Percentiles rank a stretch among this genome's conserved stretches.
phyloP scores from a whole-genome alignment of 2,797 vertebrate genomes.

The Catamblyrhynchus diadema region DNA sequence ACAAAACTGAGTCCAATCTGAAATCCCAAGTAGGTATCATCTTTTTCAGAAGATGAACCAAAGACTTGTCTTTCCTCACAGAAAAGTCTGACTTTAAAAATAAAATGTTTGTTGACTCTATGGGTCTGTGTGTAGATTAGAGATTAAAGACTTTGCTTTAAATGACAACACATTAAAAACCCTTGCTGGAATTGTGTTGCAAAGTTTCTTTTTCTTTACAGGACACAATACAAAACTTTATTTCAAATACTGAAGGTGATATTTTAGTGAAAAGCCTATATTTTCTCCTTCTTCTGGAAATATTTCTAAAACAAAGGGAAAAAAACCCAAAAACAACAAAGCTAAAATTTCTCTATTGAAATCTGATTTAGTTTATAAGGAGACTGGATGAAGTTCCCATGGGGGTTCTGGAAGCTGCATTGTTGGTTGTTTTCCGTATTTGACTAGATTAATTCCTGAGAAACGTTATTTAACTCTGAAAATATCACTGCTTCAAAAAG shows the following conservation, averaged over 20 bases:
- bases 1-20: background rate
- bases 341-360: accelerated
- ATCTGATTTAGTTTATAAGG: background rate
- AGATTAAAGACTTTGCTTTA: background rate
- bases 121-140: background rate
- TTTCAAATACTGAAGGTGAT: background rate
- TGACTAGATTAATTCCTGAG: background rate
- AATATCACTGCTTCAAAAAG: background rate
- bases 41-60: background rate
- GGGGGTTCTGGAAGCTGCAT: background rate
- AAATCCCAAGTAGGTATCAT: background rate
- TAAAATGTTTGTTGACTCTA: background rate
- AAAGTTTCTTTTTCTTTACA: background rate
- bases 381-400: background rate
- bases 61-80: background rate
- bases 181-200: background rate
- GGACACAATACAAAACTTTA: background rate
- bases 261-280: background rate
- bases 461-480: background rate
- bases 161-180: background rate
- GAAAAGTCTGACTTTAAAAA: background rate
- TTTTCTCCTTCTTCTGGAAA: background rate
- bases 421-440: background rate
- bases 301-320: background rate
- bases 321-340: background rate